phyloP scores from a whole-genome alignment of 2,797 vertebrate species.

The Periophthalmus magnuspinnatus region DNA sequence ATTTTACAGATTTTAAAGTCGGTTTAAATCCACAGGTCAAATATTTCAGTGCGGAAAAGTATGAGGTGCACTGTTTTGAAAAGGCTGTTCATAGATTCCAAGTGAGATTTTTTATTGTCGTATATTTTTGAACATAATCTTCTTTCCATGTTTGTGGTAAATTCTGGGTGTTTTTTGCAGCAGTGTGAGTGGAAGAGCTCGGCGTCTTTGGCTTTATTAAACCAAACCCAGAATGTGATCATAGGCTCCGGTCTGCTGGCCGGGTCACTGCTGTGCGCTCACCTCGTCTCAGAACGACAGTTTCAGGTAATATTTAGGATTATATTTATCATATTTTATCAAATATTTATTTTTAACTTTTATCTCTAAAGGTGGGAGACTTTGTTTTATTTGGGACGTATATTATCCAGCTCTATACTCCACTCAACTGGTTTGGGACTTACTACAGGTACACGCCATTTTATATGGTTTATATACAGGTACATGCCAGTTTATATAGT shows the following conservation, averaged over 20 bases:
- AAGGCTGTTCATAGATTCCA: constrained; percentile 87
- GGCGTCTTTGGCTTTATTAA: constrained; percentile 86
- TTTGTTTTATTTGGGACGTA: constrained; percentile 92
- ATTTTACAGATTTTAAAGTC: too few species aligned
- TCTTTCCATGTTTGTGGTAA: background rate
- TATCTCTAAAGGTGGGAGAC: constrained; percentile 82
- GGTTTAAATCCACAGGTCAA: constrained; percentile 79
- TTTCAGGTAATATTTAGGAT: constrained; percentile 63
- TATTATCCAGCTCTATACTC: constrained; percentile 90
- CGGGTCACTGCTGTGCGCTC: constrained; percentile 86
- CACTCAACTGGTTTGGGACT: constrained; percentile 93
- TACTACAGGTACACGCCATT: constrained; percentile 75
- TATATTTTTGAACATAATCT: background rate
- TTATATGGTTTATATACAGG: too few species aligned
- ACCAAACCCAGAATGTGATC: constrained; percentile 90
- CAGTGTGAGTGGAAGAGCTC: constrained; percentile 87
- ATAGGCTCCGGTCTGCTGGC: constrained; percentile 87
- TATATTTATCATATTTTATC: background rate
- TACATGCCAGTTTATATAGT: too few species aligned
- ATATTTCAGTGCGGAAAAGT: constrained; percentile 86
- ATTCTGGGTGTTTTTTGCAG: constrained; percentile 54
- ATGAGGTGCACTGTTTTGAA: constrained; percentile 85
- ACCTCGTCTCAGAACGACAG: constrained; percentile 82
- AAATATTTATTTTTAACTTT: background rate
- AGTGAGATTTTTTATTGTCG: constrained; percentile 59